These are phyloP conservation scores for Petrocephalus microphthalmus DNA, from an alignment of 2,113 vertebrate species.

Conservation along the genomic window DNA sequence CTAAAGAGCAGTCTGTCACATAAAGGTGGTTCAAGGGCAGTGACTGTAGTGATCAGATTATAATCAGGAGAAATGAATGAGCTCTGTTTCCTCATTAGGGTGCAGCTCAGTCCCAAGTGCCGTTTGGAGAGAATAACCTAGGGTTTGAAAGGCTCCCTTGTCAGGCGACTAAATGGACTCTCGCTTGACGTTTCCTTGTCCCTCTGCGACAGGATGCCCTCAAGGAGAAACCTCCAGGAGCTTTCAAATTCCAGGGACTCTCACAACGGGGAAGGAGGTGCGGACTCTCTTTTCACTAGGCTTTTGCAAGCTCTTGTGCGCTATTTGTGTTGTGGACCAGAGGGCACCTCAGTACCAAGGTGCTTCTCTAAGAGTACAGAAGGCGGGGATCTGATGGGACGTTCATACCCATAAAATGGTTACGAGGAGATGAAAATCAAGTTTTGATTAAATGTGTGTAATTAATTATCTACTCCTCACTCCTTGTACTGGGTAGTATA, in stretches of 20 bases:
- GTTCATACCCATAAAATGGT: not conserved
- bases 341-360: not conserved
- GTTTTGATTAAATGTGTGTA: not conserved
- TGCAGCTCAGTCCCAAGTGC: slow-evolving; percentile 2
- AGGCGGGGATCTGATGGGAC: not conserved
- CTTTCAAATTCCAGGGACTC: not conserved
- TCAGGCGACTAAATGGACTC: not conserved
- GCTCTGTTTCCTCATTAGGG: not conserved
- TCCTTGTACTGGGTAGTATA: not conserved
- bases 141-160: slow-evolving; percentile 8
- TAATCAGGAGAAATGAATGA: not conserved
- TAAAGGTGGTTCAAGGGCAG: not conserved
- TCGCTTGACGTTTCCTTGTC: not conserved
- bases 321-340: not conserved
- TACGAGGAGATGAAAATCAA: not conserved
- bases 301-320: not conserved
- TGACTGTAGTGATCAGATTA: not conserved
- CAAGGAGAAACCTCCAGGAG: not conserved
- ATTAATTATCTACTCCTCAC: not conserved
- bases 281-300: no score
- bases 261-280: not conserved
- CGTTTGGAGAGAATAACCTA: slow-evolving; percentile 6
- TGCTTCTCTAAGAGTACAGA: not conserved
- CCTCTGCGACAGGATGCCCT: not conserved
- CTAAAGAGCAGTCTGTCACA: not conserved